Percentiles rank a stretch among this genome's conserved stretches.
phyloP scores from a whole-genome alignment of 2,113 vertebrate genomes.

The Cephalopholis sonnerati region DNA sequence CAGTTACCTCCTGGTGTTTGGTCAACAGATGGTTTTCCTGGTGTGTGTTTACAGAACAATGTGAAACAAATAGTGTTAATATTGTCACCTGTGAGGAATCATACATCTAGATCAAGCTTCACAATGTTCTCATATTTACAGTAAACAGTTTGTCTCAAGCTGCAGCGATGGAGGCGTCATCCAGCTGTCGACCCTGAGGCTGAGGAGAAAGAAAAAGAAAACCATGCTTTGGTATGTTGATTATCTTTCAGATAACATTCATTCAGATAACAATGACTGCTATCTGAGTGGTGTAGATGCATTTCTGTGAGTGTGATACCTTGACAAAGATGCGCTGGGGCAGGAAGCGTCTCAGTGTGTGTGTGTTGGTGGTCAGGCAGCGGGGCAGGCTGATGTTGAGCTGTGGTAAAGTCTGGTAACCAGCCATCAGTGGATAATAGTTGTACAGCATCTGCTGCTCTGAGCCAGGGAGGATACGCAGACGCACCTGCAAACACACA shows the following conservation, averaged over 20 bases:
- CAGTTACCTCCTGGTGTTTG: not conserved
- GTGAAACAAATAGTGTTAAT: constrained; percentile 65
- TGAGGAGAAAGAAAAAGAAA: constrained; percentile 68
- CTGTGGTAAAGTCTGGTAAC: constrained; percentile 94
- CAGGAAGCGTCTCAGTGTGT: constrained; percentile 91
- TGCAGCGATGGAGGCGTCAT: constrained; percentile 91
- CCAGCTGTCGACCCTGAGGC: constrained; percentile 93
- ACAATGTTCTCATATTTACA: constrained; percentile 43
- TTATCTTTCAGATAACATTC: no score
- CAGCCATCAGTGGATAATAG: constrained; percentile 97
- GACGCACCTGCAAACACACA: constrained; percentile 86
- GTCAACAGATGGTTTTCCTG: not conserved
- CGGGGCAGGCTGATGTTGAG: constrained; percentile 91
- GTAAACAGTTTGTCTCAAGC: constrained; percentile 80
- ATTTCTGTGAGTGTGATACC: constrained; percentile 78
- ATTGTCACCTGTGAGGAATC: constrained; percentile 36
- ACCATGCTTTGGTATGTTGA: no score
- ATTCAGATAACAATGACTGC: not conserved
- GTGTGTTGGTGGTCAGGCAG: constrained; percentile 88
- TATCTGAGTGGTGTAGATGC: not conserved
- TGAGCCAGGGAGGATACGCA: constrained; percentile 93
- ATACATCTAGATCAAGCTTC: constrained; percentile 22
- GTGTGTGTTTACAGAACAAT: constrained; percentile 34
- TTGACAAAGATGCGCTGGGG: constrained; percentile 97
- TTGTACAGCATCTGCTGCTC: constrained; percentile 97